Evolutionary conservation across 92 coral and sea anemone species (phyloP), one percentile per base, ranked within the genome.

Genomic region (Desmophyllum pertusum): DNA sequence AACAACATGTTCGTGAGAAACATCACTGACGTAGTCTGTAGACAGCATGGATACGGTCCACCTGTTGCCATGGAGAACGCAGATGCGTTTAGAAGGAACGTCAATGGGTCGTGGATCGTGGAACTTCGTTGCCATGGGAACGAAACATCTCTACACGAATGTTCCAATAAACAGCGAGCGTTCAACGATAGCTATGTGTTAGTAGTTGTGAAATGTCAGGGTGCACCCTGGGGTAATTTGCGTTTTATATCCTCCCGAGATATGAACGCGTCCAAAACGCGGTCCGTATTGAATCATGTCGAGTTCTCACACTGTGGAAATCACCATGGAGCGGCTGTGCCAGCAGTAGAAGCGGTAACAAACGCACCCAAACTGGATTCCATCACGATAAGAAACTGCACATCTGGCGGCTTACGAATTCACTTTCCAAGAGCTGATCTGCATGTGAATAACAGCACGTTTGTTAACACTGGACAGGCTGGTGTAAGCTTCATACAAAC

Each of bases 151-250:
- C 9, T 87, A n/a, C 68, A 76, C 50, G 81, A 84, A 35, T 90
- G 94, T 38, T 35, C 68, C 11, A 42, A 45, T 13, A 64, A 70
- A 5, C 29, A 42, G 10, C 29, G 5, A 15, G 7, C 57, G 19
- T 36, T 36, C 35, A 61, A 79, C 27, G 35, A 35, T 0, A 36
- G 41, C 39, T 19, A 11, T 8, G 33, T 37, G 3, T 23, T 87
- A 14, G 35, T 14, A 4, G 74, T 43, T 37, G 23, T 90, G 25
- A 59, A 75, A 18, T 90, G 94, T 71, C 55, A 23, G 17, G 84
- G 43, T 2, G 39, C 35, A 36, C 71, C 89, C 29, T 90, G 94
- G 94, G 94, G 91, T 29, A 81, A 88, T 23, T 36, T 90, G 29
- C 73, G 88, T 19, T 78, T 87, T 65, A 81, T 85, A 0, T 79